Evolutionary conservation across 1,140 invertebrate genomes (phyloP).

Genomic region (Drosophila tropicalis): DNA sequence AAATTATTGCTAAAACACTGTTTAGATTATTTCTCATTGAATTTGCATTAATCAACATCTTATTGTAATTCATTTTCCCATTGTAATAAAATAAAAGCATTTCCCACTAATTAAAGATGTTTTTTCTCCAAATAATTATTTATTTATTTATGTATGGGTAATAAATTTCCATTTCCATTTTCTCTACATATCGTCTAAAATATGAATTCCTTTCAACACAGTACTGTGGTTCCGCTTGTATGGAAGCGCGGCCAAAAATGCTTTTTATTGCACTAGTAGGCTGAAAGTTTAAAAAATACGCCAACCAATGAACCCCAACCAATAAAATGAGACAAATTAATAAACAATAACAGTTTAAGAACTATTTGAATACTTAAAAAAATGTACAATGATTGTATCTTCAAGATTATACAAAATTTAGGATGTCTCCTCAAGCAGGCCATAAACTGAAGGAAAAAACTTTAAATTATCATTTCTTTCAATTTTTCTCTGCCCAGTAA

Average conservation of each 20-base stretch:
- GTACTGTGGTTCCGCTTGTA: neutral
- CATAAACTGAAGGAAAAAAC: conserved; percentile 7
- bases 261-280: conserved; percentile 1
- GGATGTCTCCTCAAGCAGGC: neutral
- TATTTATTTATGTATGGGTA: too few relatives aligned
- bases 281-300: conserved; percentile 19
- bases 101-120: too few relatives aligned
- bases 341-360: conserved; percentile 22
- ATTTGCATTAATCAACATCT: too few relatives aligned
- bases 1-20: neutral
- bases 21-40: too few relatives aligned
- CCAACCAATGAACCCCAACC: conserved; percentile 19
- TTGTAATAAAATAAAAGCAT: too few relatives aligned
- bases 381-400: conserved; percentile 6
- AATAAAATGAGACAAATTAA: conserved; percentile 17
- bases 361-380: conserved; percentile 13
- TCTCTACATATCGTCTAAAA: too few relatives aligned
- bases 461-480: conserved; percentile 25
- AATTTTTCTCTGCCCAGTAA: too few relatives aligned
- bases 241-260: neutral
- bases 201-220: neutral
- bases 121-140: too few relatives aligned
- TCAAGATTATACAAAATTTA: conserved; percentile 21
- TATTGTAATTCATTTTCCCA: too few relatives aligned
- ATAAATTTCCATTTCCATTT: too few relatives aligned